Evolutionary conservation across 2,797 vertebrate genomes (phyloP).

Genomic region (Heterohyrax brucei): DNA sequence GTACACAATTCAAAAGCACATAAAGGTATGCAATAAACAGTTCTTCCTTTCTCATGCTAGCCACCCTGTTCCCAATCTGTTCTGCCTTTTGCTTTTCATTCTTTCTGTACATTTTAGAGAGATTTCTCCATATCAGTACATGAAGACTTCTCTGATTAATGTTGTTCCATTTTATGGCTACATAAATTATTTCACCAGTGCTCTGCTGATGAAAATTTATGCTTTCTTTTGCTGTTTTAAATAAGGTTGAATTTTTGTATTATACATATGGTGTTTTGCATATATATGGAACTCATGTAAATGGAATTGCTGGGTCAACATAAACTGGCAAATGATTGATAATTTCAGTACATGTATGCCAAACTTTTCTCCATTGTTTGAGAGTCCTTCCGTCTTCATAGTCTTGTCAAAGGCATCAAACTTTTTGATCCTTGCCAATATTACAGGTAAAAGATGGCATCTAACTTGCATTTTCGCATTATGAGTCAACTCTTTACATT

Average conservation of each 20-base stretch:
- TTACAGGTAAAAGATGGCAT: background rate
- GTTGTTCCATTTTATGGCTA: background rate
- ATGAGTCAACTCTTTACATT: background rate
- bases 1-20: background rate
- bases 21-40: background rate
- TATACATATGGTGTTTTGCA: too few species aligned
- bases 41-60: background rate
- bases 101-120: background rate
- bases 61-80: background rate
- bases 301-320: too few species aligned
- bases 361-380: too few species aligned
- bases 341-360: too few species aligned
- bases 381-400: too few species aligned
- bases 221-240: background rate
- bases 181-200: too few species aligned
- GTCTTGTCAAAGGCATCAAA: too few species aligned
- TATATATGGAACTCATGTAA: too few species aligned
- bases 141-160: background rate
- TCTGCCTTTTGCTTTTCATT: background rate
- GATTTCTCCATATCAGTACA: background rate
- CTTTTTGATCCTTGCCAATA: background rate
- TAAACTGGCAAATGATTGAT: too few species aligned
- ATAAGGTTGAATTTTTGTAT: background rate
- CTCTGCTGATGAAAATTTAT: background rate
- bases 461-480: background rate